phyloP scores from a whole-genome alignment of 2,888 invertebrate genomes.

The Lordiphosa fenestrarum region DNA sequence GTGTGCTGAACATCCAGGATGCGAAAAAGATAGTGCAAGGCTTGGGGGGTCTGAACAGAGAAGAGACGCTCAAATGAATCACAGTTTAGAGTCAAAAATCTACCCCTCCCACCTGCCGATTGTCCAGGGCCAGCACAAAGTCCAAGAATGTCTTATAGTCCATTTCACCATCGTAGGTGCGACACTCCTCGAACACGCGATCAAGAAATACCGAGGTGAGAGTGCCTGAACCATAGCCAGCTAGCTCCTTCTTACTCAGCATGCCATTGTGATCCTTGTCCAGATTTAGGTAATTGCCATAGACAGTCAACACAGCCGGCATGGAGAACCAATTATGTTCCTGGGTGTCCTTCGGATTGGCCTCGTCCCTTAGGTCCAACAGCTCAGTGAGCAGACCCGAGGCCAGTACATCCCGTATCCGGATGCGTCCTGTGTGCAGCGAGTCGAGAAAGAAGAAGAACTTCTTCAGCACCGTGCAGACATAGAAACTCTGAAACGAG shows the following conservation, averaged over 20 bases:
- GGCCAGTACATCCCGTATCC: slow-evolving; percentile 94
- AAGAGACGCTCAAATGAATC: neutral
- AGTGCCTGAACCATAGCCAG: slow-evolving; percentile 94
- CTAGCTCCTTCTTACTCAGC: slow-evolving; percentile 94
- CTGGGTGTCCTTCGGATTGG: slow-evolving; percentile 89
- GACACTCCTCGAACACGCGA: slow-evolving; percentile 95
- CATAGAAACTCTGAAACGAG: slow-evolving; percentile 97
- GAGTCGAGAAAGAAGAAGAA: slow-evolving; percentile 98
- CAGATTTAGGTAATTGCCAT: slow-evolving; percentile 95
- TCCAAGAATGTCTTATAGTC: slow-evolving; percentile 98
- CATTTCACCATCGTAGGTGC: slow-evolving; percentile 97
- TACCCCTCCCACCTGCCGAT: slow-evolving; percentile 85
- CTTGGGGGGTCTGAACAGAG: slow-evolving; percentile 84
- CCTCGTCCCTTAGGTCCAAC: slow-evolving; percentile 92
- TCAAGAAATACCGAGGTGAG: slow-evolving; percentile 94
- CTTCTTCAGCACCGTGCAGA: slow-evolving; percentile 96
- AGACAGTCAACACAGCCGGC: slow-evolving; percentile 92
- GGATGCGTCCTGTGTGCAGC: slow-evolving; percentile 90
- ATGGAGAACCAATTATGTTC: slow-evolving; percentile 96
- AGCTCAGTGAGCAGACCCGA: slow-evolving; percentile 91
- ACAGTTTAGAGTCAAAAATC: too few relatives aligned
- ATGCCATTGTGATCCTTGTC: slow-evolving; percentile 98
- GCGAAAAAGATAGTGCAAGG: slow-evolving; percentile 93
- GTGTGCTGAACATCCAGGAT: slow-evolving; percentile 93
- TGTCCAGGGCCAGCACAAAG: slow-evolving; percentile 95